Base-by-base conservation (phyloP, 2,888 invertebrate species). In the Chironomus riparius region DNA sequence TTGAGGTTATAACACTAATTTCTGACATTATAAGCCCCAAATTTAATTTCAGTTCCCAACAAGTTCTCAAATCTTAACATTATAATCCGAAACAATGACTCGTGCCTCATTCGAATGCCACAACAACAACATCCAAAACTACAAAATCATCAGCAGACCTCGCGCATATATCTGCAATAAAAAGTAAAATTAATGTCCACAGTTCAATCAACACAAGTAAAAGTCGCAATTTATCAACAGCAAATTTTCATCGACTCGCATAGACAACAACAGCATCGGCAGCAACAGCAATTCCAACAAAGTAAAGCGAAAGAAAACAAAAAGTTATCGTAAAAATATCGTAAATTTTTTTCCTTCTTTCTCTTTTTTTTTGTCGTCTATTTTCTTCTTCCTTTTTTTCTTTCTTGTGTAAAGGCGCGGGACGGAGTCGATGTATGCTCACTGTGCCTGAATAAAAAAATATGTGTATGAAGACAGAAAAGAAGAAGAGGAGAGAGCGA, bases 271-370 rank as follows among this genome's bases (percentile, higher is more conserved):
- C 15, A 50, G 50, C n/a, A 50, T 50, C n/a, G 10, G 15, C n/a
- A 56, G 7, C n/a, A 56, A 56, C n/a, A 56, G 7, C n/a, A 56
- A 56, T 2, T 56, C 15, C 10, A 38, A 38, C 7, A 38, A 38
- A 38, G 38, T 4, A 56, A 56, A 50, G 21, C 10, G 13, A 21
- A 24, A 65, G 62, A 65, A 24, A 18, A 65, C 15, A 62, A 21
- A 21, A 13, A 65, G 24, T 65, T 65, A 65, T 65, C 65, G 65
- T 65, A 65, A 65, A 65, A 65, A 65, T 65, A 65, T 65, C 65
- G 65, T 65, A 65, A 56, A 56, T 56, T 65, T 65, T 65, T 65
- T 65, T 65, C 24, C 24, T 24, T 65, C 65, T 24, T 21, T 21
- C 22, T 65, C 21, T 13, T 21, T 65, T 24, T 21, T 21, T 22